A percentile compares a stretch with the other conserved stretches of the same genome.
Evolutionary conservation across 2,888 invertebrate genomes (phyloP).

Genomic region (Lydus trimaculatus): DNA sequence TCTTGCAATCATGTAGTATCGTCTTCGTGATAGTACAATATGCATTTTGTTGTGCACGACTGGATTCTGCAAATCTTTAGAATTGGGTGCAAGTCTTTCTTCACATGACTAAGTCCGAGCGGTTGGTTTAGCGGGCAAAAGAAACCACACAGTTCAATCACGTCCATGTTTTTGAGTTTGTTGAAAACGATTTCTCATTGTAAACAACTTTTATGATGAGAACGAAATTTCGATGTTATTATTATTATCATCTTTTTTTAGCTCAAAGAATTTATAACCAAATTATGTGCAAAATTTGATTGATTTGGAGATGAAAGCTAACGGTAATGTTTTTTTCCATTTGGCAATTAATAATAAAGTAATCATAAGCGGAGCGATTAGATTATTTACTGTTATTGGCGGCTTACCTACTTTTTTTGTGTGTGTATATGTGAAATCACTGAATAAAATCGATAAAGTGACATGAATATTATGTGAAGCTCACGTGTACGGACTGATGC

Average conservation of each 20-base stretch:
- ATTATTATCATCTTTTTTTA: too few species aligned
- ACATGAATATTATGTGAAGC: background rate
- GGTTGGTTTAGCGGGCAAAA: constrained; percentile 27
- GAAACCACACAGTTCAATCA: constrained; percentile 30
- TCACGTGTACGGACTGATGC: constrained; percentile 1
- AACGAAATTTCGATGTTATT: constrained; percentile 11
- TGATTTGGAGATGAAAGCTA: too few species aligned
- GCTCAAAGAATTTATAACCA: background rate
- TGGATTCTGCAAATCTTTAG: constrained; percentile 35
- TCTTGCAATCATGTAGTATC: constrained; percentile 10
- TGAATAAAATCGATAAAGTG: too few species aligned
- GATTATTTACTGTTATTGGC: background rate
- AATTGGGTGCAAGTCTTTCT: constrained; percentile 37
- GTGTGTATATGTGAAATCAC: background rate
- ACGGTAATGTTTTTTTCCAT: too few species aligned
- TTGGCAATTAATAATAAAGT: background rate
- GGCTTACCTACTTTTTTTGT: too few species aligned
- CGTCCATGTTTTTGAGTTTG: constrained; percentile 26
- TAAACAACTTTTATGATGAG: constrained; percentile 20
- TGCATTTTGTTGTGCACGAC: constrained; percentile 38
- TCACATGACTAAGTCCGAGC: constrained; percentile 32
- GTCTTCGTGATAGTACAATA: constrained; percentile 35
- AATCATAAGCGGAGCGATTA: background rate
- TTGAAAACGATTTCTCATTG: constrained; percentile 24
- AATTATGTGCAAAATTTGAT: background rate